phyloP scores from a whole-genome alignment of 2,888 invertebrate genomes.

The Nebria brevicollis region DNA sequence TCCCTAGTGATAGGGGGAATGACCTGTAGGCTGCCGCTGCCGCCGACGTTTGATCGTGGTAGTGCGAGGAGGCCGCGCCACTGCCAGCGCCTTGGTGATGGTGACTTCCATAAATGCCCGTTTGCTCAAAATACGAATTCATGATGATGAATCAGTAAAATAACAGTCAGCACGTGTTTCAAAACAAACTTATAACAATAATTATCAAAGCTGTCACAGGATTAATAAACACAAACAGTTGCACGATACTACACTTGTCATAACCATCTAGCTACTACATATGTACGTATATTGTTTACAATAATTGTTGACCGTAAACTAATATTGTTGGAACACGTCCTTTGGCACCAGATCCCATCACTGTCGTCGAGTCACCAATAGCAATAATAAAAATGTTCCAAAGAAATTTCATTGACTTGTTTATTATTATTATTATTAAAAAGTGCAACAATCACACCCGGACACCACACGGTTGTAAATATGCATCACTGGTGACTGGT shows the following conservation, averaged over 20 bases:
- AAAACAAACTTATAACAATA: not conserved
- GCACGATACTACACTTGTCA: not conserved
- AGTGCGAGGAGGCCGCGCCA: slow-evolving; percentile 69
- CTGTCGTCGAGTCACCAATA: not conserved
- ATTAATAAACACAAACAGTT: slow-evolving; percentile 21
- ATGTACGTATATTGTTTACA: not conserved
- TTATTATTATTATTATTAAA: not conserved
- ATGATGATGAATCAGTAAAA: slow-evolving; percentile 65
- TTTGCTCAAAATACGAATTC: slow-evolving; percentile 97
- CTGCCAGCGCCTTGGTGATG: slow-evolving; percentile 82
- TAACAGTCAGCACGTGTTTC: not conserved
- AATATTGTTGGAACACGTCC: not conserved
- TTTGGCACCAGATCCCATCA: slow-evolving; percentile 1
- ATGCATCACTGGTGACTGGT: slow-evolving; percentile 47
- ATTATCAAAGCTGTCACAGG: slow-evolving; percentile 14
- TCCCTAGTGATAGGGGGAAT: slow-evolving; percentile 85
- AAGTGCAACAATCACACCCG: slow-evolving; percentile 10
- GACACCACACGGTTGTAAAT: slow-evolving; percentile 21
- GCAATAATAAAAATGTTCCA: not conserved
- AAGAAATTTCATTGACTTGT: not conserved
- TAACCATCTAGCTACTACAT: not conserved
- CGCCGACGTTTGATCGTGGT: slow-evolving; percentile 77
- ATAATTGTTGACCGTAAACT: not conserved
- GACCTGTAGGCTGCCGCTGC: slow-evolving; percentile 80
- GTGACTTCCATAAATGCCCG: slow-evolving; percentile 93